Base-by-base conservation (phyloP, 1,140 invertebrate species). In the Drosophila leontia region DNA sequence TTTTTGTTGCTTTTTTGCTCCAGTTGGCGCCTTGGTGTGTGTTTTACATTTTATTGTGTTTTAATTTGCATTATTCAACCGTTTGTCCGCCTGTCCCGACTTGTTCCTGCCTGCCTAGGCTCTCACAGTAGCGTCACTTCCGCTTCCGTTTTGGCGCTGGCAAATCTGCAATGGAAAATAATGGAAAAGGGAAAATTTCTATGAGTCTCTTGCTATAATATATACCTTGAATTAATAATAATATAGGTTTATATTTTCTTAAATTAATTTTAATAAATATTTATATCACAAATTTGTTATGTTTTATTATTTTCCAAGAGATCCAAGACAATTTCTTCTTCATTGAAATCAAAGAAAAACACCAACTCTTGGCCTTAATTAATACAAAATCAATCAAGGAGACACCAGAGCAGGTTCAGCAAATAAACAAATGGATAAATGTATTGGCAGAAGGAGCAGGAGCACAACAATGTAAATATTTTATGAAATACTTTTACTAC, bases 21-120 rank as follows among this genome's bases (percentile, higher is more conserved):
- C 50, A 41, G 60, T 48, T 79, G 76, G 56, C 67, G 60, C 32
- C n/a, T 65, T 50, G 57, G 77, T 80, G 77, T 84, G 19, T 56
- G 50, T 51, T 87, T 87, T 80, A 88, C 84, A 90, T 88, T 85
- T 88, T 90, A 88, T 90, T 88, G 67, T 85, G 75, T 88, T 90
- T 88, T 90, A 90, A 90, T 88, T 88, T 88, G 78, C 70, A 88
- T 88, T 88, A 81, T 90, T 90, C 68, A 83, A 80, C 77, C 74
- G 80, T 75, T 79, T 69, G 77, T 84, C 58, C 71, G 74, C 58
- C 62, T 45, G 37, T 45, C 45, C 37, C 37, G 13, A 23, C 15
- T 19, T 19, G 26, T 29, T 59, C 15, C 50, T 23, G 48, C 17
- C 45, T 26, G 45, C 19, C 45, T 12, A 32, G 34, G 39, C 37